Evolutionary conservation across 2,888 invertebrate genomes (phyloP).

Genomic region (Philopedon plagiatum): DNA sequence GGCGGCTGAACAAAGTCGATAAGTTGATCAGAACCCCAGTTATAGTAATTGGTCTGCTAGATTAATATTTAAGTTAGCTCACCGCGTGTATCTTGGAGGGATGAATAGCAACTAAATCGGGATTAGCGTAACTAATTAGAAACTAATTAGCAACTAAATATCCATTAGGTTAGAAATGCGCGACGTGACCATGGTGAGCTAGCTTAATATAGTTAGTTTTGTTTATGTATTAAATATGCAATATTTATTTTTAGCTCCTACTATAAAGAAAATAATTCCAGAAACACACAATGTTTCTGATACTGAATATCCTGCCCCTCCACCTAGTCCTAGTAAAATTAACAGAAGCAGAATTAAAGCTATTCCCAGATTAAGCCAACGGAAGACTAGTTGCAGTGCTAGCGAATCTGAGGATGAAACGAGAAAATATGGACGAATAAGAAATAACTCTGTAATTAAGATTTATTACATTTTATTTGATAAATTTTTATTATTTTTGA

Average conservation of each 20-base stretch:
- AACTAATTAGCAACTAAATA: too few relatives aligned
- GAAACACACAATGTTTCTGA: constrained; percentile 51
- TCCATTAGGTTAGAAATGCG: too few relatives aligned
- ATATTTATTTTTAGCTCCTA: constrained; percentile 48
- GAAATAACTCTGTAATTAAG: constrained; percentile 66
- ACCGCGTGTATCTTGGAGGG: too few relatives aligned
- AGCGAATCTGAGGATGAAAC: constrained; percentile 80
- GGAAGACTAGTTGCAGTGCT: constrained; percentile 74
- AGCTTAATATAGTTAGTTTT: too few relatives aligned
- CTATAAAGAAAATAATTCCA: constrained; percentile 31
- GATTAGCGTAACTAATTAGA: too few relatives aligned
- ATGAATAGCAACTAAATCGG: too few relatives aligned
- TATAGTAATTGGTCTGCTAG: too few relatives aligned
- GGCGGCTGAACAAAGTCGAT: too few relatives aligned
- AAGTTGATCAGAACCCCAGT: too few relatives aligned
- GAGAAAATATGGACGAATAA: constrained; percentile 64
- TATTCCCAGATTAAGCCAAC: constrained; percentile 77
- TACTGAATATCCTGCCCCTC: constrained; percentile 66
- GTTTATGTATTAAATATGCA: neutral
- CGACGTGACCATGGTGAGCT: too few relatives aligned
- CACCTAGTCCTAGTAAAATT: constrained; percentile 73
- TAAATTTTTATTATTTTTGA: constrained; percentile 9
- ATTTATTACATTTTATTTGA: too few relatives aligned
- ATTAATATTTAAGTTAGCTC: too few relatives aligned
- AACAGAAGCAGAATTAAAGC: constrained; percentile 79